These are phyloP conservation scores for Puffinus mauretanicus DNA, from an alignment of 2,113 vertebrate species.

Conservation along the genomic window DNA sequence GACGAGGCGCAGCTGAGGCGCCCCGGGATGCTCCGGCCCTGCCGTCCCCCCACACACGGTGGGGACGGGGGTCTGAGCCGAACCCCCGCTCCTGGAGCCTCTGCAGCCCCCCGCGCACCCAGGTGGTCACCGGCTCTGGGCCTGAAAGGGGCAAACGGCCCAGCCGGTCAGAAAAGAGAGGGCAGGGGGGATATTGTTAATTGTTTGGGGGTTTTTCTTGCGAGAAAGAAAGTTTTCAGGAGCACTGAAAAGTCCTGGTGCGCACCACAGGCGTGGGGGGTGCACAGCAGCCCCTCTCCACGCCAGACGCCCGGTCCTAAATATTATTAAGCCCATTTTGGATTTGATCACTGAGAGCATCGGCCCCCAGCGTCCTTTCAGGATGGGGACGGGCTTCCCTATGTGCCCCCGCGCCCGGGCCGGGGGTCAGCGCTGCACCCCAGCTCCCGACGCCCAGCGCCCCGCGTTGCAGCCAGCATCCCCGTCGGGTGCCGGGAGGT, in stretches of 20 bases:
- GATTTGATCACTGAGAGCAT: background rate
- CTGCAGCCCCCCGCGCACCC: rapidly evolving
- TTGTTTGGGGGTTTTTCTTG: too few relatives aligned
- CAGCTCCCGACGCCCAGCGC: rapidly evolving
- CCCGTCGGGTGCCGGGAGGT: rapidly evolving
- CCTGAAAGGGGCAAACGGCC: background rate
- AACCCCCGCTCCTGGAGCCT: too few relatives aligned
- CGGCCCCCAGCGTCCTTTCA: rapidly evolving
- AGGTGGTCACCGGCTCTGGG: rapidly evolving
- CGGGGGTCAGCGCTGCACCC: background rate
- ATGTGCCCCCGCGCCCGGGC: rapidly evolving
- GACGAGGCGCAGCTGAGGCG: background rate
- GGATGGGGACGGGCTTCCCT: background rate
- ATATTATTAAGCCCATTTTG: rapidly evolving
- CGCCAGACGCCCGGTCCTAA: rapidly evolving
- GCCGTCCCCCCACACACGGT: rapidly evolving
- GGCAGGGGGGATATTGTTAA: rapidly evolving
- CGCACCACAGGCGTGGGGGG: rapidly evolving
- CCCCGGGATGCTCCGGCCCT: background rate
- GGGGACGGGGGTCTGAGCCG: background rate
- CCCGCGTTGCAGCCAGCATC: too few relatives aligned
- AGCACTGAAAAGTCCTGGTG: rapidly evolving
- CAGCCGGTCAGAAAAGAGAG: too few relatives aligned
- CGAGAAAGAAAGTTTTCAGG: background rate
- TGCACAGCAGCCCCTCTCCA: rapidly evolving